Evolutionary conservation across 2,888 invertebrate species (phyloP), one percentile per base, ranked within the genome.

Genomic region (Athalia cordata): DNA sequence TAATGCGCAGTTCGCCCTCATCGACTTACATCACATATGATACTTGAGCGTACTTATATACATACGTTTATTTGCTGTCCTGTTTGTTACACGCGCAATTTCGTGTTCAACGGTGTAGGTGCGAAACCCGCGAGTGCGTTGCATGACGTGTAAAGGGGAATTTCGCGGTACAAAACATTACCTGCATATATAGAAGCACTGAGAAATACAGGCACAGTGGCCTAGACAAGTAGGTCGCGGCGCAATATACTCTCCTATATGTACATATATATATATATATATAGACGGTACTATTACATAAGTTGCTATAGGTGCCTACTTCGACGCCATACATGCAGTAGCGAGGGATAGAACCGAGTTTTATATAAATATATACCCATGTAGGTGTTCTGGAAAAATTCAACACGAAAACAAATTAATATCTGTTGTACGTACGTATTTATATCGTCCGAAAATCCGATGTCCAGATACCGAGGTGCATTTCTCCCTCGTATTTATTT

Each of bases 181-280:
- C 80, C 82, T 81, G 84, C 84, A 83, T 83, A 83, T 84, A 84
- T 72, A 72, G 72, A 72, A 72, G 72, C 59, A 47, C 4, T 59
- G 72, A 72, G 84, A 84, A 85, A 83, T 82, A 85, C 82, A 86
- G 87, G 86, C 85, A 87, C 85, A 86, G 86, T 86, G 88, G 89
- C 88, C 88, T 89, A 89, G 88, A 89, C 87, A 88, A 89, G 86
- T 89, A 88, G 88, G 88, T 89, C 88, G 87, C 88, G 86, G 87
- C 88, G 88, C 85, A 89, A 85, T 89, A 29, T 29, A 87, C 86
- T 86, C 84, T 75, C 64, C 77, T 68, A 66, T 77, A 78, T 82
- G 78, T 81, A 82, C 81, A 65, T 78, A 77, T 65, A 15, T 66
- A 66, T 66, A 66, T 15, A 50, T 47, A 9, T 61, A 72, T 75